phyloP scores from a whole-genome alignment of 1,140 invertebrate genomes.

The Drosophila truncata region DNA sequence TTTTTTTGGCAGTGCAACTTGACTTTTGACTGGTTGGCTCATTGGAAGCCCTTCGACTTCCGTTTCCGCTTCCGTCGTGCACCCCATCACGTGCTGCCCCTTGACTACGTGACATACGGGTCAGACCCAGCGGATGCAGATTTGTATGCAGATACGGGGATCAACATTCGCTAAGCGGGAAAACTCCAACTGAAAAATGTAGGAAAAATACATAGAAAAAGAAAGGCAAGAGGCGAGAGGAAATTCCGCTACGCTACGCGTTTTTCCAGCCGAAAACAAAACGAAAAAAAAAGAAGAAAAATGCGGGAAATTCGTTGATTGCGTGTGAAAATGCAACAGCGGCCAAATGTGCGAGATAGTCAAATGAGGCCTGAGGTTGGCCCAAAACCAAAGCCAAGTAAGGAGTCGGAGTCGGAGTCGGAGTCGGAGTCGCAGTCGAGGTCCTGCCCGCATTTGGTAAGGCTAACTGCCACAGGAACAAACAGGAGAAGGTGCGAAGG shows the following conservation, averaged over 20 bases:
- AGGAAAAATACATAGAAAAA: not conserved
- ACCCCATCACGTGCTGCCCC: constrained; percentile 31
- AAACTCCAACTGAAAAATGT: constrained; percentile 20
- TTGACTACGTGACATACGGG: constrained; percentile 32
- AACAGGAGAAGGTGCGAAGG: not conserved
- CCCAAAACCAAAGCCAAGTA: constrained; percentile 11
- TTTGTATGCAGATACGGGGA: constrained; percentile 23
- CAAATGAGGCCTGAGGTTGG: constrained; percentile 36
- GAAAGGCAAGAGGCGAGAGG: constrained; percentile 4
- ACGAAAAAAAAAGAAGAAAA: not conserved
- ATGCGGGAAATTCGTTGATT: constrained; percentile 55
- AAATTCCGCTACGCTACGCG: constrained; percentile 23
- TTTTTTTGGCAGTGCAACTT: not conserved
- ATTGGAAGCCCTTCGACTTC: constrained; percentile 12
- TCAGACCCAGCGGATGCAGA: constrained; percentile 14
- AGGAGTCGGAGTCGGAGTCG: not conserved
- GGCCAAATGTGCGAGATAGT: constrained; percentile 39
- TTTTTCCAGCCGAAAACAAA: constrained; percentile 28
- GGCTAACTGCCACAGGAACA: not conserved
- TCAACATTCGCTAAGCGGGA: constrained; percentile 18
- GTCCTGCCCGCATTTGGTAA: constrained; percentile 4
- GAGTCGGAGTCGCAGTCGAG: not conserved
- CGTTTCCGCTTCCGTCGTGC: constrained; percentile 1
- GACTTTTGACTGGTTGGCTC: not conserved
- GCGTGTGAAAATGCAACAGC: constrained; percentile 65